Percentiles rank a stretch among this genome's conserved stretches.
phyloP scores from a whole-genome alignment of 2,113 vertebrate genomes.

The Pipa parva region DNA sequence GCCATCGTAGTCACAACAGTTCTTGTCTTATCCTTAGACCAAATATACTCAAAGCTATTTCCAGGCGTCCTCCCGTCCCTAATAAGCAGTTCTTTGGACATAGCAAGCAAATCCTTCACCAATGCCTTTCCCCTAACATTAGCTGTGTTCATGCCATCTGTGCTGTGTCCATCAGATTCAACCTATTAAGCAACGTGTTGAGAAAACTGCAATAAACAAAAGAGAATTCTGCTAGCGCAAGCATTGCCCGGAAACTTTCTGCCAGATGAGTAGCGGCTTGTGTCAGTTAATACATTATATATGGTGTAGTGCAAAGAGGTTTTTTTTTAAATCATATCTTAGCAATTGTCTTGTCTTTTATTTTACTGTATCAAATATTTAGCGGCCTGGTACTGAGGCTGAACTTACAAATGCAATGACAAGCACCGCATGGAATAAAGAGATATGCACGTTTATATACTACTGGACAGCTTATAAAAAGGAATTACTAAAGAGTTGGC shows the following conservation, averaged over 20 bases:
- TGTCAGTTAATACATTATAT: slow-evolving; percentile 32
- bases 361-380: slow-evolving; percentile 24
- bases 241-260: slow-evolving; percentile 4
- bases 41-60: slow-evolving; percentile 12
- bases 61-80: slow-evolving; percentile 21
- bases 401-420: neutral
- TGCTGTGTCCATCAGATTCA: slow-evolving; percentile 17
- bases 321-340: slow-evolving; percentile 26
- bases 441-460: too few relatives aligned
- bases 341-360: slow-evolving; percentile 34
- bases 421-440: neutral
- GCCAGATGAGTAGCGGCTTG: neutral
- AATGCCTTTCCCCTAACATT: slow-evolving; percentile 16
- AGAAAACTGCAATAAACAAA: slow-evolving; percentile 2
- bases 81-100: slow-evolving; percentile 24
- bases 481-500: too few relatives aligned
- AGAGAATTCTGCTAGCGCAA: slow-evolving; percentile 27
- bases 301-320: slow-evolving; percentile 16
- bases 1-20: slow-evolving; percentile 24
- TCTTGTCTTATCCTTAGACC: slow-evolving; percentile 29
- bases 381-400: neutral
- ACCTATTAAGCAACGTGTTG: slow-evolving; percentile 25
- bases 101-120: neutral
- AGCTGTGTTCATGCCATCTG: slow-evolving; percentile 23
- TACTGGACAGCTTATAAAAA: too few relatives aligned